These are phyloP conservation scores for Scaptomyza flava DNA, from an alignment of 2,888 invertebrate genomes.

Conservation along the genomic window DNA sequence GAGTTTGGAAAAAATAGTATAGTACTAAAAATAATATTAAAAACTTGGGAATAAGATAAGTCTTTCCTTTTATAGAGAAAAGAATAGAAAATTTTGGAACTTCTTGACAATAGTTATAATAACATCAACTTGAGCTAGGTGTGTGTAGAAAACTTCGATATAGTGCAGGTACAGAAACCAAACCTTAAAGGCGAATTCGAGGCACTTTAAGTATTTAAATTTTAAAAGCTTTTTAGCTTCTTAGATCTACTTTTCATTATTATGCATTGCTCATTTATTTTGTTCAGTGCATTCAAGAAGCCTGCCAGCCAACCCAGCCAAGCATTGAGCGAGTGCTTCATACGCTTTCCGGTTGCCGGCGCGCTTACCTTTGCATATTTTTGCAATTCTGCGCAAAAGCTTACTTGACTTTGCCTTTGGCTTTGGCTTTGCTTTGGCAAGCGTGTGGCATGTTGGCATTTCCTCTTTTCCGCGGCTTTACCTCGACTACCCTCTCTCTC, in stretches of 20 bases:
- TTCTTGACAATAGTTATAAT: too few species aligned
- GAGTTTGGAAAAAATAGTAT: background rate
- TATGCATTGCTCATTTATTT: background rate
- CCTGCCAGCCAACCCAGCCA: constrained; percentile 13
- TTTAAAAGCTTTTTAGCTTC: too few species aligned
- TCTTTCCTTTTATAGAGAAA: too few species aligned
- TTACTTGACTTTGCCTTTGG: constrained; percentile 62
- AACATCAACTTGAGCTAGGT: too few species aligned
- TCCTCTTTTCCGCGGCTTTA: constrained; percentile 28
- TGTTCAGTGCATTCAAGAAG: background rate
- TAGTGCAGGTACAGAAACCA: too few species aligned
- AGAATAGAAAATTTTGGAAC: too few species aligned
- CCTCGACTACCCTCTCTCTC: background rate
- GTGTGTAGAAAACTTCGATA: too few species aligned
- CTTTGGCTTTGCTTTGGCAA: constrained; percentile 35
- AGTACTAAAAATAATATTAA: too few species aligned
- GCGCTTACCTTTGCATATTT: constrained; percentile 80
- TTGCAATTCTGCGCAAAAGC: constrained; percentile 80
- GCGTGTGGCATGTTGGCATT: constrained; percentile 58
- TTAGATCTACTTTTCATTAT: background rate
- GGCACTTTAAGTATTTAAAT: too few species aligned
- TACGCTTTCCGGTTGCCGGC: constrained; percentile 22
- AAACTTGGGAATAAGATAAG: too few species aligned
- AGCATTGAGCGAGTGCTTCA: constrained; percentile 36
- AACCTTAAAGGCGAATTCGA: too few species aligned